Conservation (phyloP, 2,113 vertebrate species). For the Istiophorus platypterus region DNA sequence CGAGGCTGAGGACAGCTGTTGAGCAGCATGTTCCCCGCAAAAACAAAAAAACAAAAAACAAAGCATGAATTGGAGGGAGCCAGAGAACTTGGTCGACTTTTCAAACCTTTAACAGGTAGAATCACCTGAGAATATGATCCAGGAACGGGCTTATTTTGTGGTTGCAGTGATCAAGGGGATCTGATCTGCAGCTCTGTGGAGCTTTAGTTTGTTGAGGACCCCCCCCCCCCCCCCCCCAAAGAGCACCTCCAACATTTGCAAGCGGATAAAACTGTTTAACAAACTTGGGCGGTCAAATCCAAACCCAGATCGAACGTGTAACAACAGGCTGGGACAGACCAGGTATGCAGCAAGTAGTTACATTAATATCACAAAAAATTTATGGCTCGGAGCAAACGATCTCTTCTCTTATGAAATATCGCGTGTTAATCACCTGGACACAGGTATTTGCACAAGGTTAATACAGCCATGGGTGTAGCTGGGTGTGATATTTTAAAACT, state of each 20-base stretch:
- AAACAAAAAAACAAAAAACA: too few relatives aligned
- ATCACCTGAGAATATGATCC: not conserved
- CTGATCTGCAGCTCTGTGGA: too few relatives aligned
- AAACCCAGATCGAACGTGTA: not conserved
- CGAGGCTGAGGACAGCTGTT: not conserved
- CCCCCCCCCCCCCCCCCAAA: too few relatives aligned
- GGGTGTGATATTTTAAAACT: not conserved
- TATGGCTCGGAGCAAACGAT: constrained; percentile 3
- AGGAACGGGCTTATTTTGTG: not conserved
- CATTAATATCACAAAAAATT: not conserved
- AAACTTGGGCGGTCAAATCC: not conserved
- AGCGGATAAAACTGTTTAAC: not conserved
- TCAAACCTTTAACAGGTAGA: not conserved
- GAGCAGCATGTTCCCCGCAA: not conserved
- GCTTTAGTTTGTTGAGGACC: too few relatives aligned
- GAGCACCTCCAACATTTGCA: not conserved
- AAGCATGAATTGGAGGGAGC: not conserved
- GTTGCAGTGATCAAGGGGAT: not conserved
- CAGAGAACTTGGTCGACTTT: not conserved
- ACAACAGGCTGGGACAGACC: constrained; percentile 2
- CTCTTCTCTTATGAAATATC: not conserved
- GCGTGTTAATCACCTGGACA: not conserved
- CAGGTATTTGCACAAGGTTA: not conserved
- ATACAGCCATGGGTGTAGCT: not conserved
- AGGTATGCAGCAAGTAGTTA: constrained; percentile 18